Evolutionary conservation across 2,888 invertebrate species (phyloP).

Genomic region (Eumerus sabulonum): DNA sequence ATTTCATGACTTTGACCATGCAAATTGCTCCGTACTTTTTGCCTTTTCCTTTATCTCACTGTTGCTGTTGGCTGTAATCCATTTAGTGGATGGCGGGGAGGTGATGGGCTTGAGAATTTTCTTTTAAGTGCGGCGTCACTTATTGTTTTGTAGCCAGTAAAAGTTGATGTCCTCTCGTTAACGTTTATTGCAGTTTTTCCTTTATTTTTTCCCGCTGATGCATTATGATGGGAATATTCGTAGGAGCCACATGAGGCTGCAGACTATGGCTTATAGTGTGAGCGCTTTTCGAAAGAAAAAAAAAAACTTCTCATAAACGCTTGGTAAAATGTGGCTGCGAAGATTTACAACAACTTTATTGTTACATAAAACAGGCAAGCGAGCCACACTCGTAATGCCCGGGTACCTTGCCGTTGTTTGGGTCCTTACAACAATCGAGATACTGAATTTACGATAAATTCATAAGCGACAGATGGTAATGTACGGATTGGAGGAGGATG

Average conservation of each 20-base stretch:
- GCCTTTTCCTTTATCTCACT: too few relatives aligned
- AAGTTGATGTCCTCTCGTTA: constrained; percentile 61
- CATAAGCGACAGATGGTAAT: constrained; percentile 7
- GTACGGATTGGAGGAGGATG: not conserved
- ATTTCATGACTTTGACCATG: constrained; percentile 62
- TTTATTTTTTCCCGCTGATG: constrained; percentile 13
- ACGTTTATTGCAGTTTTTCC: constrained; percentile 54
- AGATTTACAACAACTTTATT: constrained; percentile 45
- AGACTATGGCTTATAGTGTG: too few relatives aligned
- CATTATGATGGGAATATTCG: too few relatives aligned
- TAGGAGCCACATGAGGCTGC: too few relatives aligned
- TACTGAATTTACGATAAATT: constrained; percentile 28
- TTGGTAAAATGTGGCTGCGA: not conserved
- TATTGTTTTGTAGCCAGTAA: constrained; percentile 58
- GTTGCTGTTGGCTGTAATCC: too few relatives aligned
- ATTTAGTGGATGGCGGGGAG: too few relatives aligned
- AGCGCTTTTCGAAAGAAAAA: too few relatives aligned
- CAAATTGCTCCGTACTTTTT: constrained; percentile 41
- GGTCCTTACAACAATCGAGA: constrained; percentile 25
- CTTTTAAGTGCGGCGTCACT: constrained; percentile 7
- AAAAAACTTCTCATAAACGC: not conserved
- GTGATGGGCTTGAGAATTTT: too few relatives aligned
- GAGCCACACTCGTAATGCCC: not conserved
- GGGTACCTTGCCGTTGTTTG: not conserved
- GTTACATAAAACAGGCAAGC: constrained; percentile 22